A percentile compares a stretch with the other conserved stretches of the same genome.
Evolutionary conservation across 2,797 vertebrate genomes (phyloP).

Genomic region (Poecilia picta): DNA sequence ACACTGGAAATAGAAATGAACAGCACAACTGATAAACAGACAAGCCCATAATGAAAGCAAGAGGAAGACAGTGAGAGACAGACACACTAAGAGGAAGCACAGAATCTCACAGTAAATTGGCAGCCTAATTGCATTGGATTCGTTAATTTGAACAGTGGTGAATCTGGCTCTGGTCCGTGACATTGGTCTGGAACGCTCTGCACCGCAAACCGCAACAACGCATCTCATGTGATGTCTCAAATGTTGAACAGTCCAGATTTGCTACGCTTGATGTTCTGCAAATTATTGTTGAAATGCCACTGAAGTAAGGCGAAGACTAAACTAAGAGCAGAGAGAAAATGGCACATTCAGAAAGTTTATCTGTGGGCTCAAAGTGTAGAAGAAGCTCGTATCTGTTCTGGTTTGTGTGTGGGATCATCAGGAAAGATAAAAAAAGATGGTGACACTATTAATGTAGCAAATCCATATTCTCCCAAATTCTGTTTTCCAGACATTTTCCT

Average conservation of each 20-base stretch:
- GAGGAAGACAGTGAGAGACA: slow-evolving; percentile 18
- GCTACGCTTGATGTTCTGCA: slow-evolving; percentile 45
- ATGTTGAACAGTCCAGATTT: slow-evolving; percentile 63
- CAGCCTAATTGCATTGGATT: slow-evolving; percentile 76
- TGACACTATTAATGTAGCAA: too few relatives aligned
- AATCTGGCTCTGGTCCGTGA: slow-evolving; percentile 67
- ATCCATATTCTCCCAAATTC: not conserved
- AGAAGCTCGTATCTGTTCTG: not conserved
- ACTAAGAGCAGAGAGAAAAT: slow-evolving; percentile 30
- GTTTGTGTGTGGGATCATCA: not conserved
- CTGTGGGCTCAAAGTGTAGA: not conserved
- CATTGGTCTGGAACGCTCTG: slow-evolving; percentile 65
- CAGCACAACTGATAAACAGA: slow-evolving; percentile 73
- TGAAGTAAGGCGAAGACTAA: slow-evolving; percentile 11
- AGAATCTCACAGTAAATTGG: slow-evolving; percentile 62
- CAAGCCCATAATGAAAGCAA: slow-evolving; percentile 61
- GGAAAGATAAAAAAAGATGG: too few relatives aligned
- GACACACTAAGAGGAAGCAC: slow-evolving; percentile 26
- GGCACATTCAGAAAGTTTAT: not conserved
- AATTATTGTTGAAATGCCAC: slow-evolving; percentile 34
- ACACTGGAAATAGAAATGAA: slow-evolving; percentile 71
- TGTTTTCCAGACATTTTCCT: not conserved
- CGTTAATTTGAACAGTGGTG: slow-evolving; percentile 67
- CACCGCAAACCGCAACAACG: slow-evolving; percentile 54
- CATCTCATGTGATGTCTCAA: slow-evolving; percentile 51